phyloP scores from a whole-genome alignment of 2,888 invertebrate genomes.

The Amblyjoppa proteus region DNA sequence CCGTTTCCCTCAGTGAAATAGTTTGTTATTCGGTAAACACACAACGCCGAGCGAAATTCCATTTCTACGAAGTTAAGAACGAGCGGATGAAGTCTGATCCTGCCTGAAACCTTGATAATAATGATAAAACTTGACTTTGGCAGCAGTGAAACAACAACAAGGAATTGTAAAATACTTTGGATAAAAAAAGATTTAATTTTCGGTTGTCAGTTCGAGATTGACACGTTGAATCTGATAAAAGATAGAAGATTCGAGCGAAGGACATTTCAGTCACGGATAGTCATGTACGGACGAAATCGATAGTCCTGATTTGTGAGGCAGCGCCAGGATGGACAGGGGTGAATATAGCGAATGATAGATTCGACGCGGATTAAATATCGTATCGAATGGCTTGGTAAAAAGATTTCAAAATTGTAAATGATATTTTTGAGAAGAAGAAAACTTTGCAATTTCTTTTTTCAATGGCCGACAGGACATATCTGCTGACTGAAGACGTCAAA shows the following conservation, averaged over 20 bases:
- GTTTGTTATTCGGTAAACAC: not conserved
- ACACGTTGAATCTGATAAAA: constrained; percentile 28
- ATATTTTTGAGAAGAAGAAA: no score
- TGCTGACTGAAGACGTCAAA: no score
- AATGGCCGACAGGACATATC: no score
- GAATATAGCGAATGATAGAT: constrained; percentile 15
- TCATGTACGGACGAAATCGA: constrained; percentile 40
- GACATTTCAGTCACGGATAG: constrained; percentile 33
- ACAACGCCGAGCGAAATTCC: constrained; percentile 5
- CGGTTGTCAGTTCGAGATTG: constrained; percentile 33
- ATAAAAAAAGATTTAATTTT: not conserved
- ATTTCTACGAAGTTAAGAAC: not conserved
- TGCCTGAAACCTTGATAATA: not conserved
- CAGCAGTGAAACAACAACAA: not conserved
- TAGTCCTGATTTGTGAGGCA: constrained; percentile 41
- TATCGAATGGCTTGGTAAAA: not conserved
- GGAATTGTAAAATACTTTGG: no score
- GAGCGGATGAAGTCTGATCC: not conserved
- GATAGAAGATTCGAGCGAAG: constrained; percentile 49
- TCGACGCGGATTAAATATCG: not conserved
- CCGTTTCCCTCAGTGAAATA: constrained; percentile 2
- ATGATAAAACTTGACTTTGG: not conserved
- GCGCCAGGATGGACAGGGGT: not conserved
- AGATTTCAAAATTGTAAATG: not conserved
- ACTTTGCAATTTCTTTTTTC: no score